Conservation (phyloP, 2,888 invertebrate genomes). For the Apotomis turbidana region DNA sequence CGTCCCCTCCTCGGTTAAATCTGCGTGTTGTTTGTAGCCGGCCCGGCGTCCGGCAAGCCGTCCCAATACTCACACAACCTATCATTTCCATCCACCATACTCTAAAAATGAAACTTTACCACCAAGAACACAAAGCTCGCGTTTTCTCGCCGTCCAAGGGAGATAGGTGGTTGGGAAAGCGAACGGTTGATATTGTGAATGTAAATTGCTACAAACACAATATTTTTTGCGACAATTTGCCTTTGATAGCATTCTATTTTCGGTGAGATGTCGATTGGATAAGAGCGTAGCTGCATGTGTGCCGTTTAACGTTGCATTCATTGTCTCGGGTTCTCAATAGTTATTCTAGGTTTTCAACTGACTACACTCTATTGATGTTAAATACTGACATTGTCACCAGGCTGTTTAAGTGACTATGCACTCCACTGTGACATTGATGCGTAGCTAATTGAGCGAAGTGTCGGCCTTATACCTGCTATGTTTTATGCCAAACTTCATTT, state of each 20-base stretch:
- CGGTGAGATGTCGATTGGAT: neutral
- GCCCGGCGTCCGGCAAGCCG: conserved; percentile 17
- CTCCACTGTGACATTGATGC: no score
- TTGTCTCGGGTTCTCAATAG: neutral
- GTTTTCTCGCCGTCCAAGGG: neutral
- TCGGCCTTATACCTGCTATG: no score
- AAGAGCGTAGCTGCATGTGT: neutral
- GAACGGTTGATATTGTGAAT: conserved; percentile 26
- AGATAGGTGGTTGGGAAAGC: neutral
- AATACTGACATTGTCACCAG: no score
- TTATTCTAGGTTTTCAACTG: neutral
- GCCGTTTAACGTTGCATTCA: neutral
- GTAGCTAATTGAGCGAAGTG: no score
- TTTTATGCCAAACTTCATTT: no score
- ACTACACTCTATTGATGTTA: no score
- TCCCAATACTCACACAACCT: conserved; percentile 3
- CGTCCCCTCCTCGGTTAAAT: conserved; percentile 36
- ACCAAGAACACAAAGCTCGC: neutral
- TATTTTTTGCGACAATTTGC: conserved; percentile 35
- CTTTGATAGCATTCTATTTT: conserved; percentile 31
- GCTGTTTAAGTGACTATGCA: no score
- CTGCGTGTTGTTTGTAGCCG: conserved; percentile 21
- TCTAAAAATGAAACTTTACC: neutral
- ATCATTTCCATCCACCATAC: neutral
- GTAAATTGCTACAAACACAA: conserved; percentile 36